phyloP scores from a whole-genome alignment of 2,113 vertebrate species.

The Ageneiosus marmoratus region DNA sequence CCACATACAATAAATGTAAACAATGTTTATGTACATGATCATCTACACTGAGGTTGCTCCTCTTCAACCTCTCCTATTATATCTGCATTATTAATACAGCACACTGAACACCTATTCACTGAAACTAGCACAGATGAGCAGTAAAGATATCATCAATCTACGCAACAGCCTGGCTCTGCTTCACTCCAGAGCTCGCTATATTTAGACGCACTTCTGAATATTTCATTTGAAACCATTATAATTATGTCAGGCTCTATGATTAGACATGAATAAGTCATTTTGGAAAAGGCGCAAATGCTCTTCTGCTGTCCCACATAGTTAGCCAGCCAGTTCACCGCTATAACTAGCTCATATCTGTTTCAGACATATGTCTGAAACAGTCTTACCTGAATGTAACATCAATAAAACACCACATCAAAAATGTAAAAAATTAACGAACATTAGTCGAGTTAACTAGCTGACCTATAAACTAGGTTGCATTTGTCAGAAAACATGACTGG shows the following conservation, averaged over 20 bases:
- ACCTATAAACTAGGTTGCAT: not conserved
- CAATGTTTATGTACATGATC: not conserved
- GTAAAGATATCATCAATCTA: not conserved
- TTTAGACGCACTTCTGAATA: constrained; percentile 14
- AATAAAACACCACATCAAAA: not conserved
- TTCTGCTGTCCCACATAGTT: not conserved
- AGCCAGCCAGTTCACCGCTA: not conserved
- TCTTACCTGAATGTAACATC: no score
- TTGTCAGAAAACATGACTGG: not conserved
- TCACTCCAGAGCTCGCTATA: not conserved
- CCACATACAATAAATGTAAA: not conserved
- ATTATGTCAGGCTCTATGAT: constrained; percentile 20
- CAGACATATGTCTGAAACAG: no score
- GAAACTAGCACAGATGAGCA: not conserved
- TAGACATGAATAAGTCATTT: constrained; percentile 18
- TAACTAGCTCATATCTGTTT: not conserved
- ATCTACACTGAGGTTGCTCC: not conserved
- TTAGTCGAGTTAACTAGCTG: not conserved
- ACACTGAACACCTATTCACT: not conserved
- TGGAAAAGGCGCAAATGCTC: not conserved
- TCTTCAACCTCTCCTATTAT: not conserved
- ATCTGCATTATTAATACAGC: not conserved
- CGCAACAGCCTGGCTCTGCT: not conserved
- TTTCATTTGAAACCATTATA: constrained; percentile 1
- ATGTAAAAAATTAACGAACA: no score